Conservation (phyloP, 2,888 invertebrate species). For the Leptogaster cylindrica region DNA sequence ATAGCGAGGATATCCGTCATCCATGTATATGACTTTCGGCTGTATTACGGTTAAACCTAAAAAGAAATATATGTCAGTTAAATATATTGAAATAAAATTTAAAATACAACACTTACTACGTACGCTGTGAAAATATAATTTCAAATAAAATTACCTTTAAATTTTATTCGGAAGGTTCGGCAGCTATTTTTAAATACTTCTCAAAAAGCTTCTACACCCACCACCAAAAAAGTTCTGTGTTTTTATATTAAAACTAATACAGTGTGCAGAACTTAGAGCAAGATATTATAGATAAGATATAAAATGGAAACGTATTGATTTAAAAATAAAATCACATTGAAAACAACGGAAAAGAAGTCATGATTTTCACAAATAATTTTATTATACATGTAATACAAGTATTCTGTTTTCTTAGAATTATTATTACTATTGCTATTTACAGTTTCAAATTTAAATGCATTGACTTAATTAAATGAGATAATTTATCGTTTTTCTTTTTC, state of each 20-base stretch:
- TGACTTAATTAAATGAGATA: too few relatives aligned
- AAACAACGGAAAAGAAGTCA: background rate
- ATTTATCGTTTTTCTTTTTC: background rate
- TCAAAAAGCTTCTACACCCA: constrained; percentile 41
- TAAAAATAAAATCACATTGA: constrained; percentile 41
- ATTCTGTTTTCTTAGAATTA: too few relatives aligned
- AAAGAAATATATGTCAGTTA: constrained; percentile 52
- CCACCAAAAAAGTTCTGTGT: constrained; percentile 41
- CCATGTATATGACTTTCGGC: constrained; percentile 50
- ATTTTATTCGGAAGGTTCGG: constrained; percentile 14
- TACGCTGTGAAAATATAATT: constrained; percentile 9
- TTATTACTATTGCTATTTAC: too few relatives aligned
- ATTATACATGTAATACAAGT: too few relatives aligned
- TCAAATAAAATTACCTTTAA: constrained; percentile 37
- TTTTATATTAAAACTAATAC: constrained; percentile 1
- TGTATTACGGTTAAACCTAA: constrained; percentile 48
- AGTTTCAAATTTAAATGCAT: too few relatives aligned
- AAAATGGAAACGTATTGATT: constrained; percentile 13
- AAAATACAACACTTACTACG: background rate
- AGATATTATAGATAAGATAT: constrained; percentile 18
- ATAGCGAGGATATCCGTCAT: constrained; percentile 51
- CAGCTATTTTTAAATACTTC: constrained; percentile 38
- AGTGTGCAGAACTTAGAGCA: constrained; percentile 5
- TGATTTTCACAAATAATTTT: too few relatives aligned
- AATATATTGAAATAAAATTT: background rate